These are phyloP conservation scores for Betta splendens DNA, from an alignment of 2,797 vertebrate genomes.

Conservation along the genomic window DNA sequence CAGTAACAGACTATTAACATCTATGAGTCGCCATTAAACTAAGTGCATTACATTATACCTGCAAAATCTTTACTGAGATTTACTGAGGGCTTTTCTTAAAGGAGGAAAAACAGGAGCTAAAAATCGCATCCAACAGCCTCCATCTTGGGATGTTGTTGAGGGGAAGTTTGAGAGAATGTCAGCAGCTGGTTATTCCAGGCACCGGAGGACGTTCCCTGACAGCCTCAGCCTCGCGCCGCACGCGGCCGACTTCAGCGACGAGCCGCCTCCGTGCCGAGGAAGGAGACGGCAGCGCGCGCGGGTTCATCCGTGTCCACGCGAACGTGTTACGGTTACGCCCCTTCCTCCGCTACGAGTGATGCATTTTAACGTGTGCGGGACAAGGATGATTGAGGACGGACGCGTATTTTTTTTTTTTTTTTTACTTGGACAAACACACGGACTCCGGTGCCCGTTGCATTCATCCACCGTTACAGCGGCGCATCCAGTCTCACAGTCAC, in stretches of 20 bases:
- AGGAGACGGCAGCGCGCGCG: too few relatives aligned
- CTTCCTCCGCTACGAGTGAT: too few relatives aligned
- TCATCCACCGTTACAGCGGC: slow-evolving; percentile 9
- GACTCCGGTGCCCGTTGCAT: slow-evolving; percentile 1
- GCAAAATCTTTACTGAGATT: too few relatives aligned
- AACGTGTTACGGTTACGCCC: too few relatives aligned
- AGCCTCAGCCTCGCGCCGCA: too few relatives aligned
- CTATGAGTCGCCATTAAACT: too few relatives aligned
- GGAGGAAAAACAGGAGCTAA: slow-evolving; percentile 5
- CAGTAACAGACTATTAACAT: too few relatives aligned
- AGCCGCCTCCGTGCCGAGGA: slow-evolving; percentile 6
- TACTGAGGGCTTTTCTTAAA: slow-evolving; percentile 3
- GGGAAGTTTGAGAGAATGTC: slow-evolving; percentile 35
- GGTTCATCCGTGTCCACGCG: too few relatives aligned
- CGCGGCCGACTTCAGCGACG: too few relatives aligned
- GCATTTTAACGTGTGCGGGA: too few relatives aligned
- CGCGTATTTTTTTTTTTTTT: background rate
- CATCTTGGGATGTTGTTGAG: slow-evolving; percentile 15
- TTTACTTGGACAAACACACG: background rate
- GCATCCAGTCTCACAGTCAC: slow-evolving; percentile 12
- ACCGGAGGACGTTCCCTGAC: slow-evolving; percentile 24
- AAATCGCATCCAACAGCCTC: slow-evolving; percentile 21
- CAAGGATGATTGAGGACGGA: background rate
- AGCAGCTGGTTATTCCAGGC: slow-evolving; percentile 25
- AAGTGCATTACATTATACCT: too few relatives aligned